A percentile compares a stretch with the other conserved stretches of the same genome.
Conservation (phyloP, 2,797 vertebrate genomes). For the Molossus molossus region DNA sequence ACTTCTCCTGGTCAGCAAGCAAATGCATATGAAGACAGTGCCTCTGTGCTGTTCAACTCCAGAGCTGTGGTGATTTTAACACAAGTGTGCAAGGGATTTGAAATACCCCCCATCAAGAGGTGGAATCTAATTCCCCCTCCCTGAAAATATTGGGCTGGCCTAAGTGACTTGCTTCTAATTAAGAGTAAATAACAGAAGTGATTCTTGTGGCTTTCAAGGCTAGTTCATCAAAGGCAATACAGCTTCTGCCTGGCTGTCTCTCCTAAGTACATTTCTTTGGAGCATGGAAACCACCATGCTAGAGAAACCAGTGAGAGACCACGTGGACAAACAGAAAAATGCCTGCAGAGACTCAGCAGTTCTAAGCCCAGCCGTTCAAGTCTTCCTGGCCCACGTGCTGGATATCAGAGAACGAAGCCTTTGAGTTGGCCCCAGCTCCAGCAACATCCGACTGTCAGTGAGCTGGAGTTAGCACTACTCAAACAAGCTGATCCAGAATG, state of each 20-base stretch:
- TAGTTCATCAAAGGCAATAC: constrained; percentile 28
- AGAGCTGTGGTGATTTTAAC: not conserved
- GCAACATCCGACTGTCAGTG: not conserved
- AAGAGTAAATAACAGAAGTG: not conserved
- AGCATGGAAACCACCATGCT: not conserved
- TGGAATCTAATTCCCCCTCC: not conserved
- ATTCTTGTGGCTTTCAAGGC: constrained; percentile 37
- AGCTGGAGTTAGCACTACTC: not conserved
- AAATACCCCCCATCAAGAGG: not conserved
- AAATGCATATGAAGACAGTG: not conserved
- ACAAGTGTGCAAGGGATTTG: not conserved
- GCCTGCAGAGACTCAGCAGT: not conserved
- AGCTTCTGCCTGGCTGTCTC: not conserved
- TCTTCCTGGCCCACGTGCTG: not conserved
- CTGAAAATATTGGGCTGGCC: not conserved
- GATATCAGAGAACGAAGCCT: not conserved
- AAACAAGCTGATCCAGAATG: not conserved
- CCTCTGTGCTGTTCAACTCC: not conserved
- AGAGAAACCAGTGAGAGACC: not conserved
- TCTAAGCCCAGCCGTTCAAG: not conserved
- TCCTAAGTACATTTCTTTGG: not conserved
- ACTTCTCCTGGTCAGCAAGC: not conserved
- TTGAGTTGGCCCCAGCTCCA: not conserved
- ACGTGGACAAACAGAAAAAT: not conserved
- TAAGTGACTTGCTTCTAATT: constrained; percentile 24